Evolutionary conservation across 2,797 vertebrate species (phyloP).

Genomic region (Phalanger gymnotis): DNA sequence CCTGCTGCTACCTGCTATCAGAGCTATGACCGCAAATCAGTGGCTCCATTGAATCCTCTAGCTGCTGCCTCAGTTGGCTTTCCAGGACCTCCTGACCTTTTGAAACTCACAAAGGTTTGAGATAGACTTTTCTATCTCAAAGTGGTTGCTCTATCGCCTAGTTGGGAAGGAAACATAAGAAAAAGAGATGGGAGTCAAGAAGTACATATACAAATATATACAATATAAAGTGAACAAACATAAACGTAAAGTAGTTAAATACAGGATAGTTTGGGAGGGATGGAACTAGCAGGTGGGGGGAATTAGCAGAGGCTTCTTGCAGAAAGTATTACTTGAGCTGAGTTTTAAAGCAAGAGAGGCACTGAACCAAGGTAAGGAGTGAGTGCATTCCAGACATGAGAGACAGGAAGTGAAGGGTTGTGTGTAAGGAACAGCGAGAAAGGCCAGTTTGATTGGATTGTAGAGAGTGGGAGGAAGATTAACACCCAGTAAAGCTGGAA

Average conservation of each 20-base stretch:
- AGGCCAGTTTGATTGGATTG: neutral
- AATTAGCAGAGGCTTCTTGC: neutral
- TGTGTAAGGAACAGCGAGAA: neutral
- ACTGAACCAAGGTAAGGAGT: neutral
- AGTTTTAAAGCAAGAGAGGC: neutral
- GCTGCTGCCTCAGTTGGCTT: neutral
- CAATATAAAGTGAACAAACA: neutral
- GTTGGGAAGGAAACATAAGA: neutral
- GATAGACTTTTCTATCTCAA: neutral
- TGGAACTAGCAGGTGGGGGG: neutral
- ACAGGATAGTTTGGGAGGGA: neutral
- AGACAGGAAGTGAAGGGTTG: neutral
- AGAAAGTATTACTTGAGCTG: neutral
- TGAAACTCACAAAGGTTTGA: neutral
- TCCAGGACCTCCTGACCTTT: neutral
- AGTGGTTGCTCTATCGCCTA: neutral
- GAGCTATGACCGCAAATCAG: fast-evolving
- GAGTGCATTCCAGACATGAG: neutral
- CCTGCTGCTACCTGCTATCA: neutral
- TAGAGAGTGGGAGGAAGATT: neutral
- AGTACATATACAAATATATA: neutral
- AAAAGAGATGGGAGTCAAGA: neutral
- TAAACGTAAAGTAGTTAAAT: neutral
- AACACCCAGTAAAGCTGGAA: neutral
- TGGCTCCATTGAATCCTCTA: neutral